Evolutionary conservation across 2,113 vertebrate species (phyloP).

Genomic region (Apistogramma diplotaenia): DNA sequence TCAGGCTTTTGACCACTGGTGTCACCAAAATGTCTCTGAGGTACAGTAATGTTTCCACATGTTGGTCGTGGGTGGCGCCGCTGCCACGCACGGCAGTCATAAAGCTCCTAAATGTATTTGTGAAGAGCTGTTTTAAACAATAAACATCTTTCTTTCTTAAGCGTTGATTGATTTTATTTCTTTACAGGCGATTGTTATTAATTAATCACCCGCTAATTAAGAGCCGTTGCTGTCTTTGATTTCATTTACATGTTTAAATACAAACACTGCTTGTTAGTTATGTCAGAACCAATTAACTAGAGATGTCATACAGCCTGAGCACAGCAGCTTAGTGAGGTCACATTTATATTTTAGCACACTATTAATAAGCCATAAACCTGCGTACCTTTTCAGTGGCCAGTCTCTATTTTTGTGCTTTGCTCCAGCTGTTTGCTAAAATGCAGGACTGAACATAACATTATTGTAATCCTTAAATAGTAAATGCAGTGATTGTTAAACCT

Average conservation of each 20-base stretch:
- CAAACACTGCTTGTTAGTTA: neutral
- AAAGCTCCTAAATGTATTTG: conserved; percentile 81
- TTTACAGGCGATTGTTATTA: neutral
- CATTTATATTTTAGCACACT: neutral
- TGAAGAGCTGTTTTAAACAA: conserved; percentile 90
- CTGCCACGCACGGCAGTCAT: conserved; percentile 85
- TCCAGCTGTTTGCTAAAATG: neutral
- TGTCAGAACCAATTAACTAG: neutral
- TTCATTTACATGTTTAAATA: neutral
- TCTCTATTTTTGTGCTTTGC: too few species aligned
- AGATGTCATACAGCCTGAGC: neutral
- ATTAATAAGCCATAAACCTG: neutral
- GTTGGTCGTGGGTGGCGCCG: conserved; percentile 84
- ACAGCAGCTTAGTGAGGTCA: too few species aligned
- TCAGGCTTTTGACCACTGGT: conserved; percentile 42
- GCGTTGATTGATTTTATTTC: conserved; percentile 7
- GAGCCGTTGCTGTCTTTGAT: neutral
- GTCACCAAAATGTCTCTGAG: conserved; percentile 16
- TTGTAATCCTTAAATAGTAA: too few species aligned
- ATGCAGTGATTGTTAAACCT: neutral
- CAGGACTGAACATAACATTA: neutral
- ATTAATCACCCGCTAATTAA: neutral
- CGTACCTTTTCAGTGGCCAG: neutral
- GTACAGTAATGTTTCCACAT: conserved; percentile 57
- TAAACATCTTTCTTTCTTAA: conserved; percentile 89